These are phyloP conservation scores for Megamerina dolium DNA, from an alignment of 2,888 invertebrate species.

Conservation along the genomic window DNA sequence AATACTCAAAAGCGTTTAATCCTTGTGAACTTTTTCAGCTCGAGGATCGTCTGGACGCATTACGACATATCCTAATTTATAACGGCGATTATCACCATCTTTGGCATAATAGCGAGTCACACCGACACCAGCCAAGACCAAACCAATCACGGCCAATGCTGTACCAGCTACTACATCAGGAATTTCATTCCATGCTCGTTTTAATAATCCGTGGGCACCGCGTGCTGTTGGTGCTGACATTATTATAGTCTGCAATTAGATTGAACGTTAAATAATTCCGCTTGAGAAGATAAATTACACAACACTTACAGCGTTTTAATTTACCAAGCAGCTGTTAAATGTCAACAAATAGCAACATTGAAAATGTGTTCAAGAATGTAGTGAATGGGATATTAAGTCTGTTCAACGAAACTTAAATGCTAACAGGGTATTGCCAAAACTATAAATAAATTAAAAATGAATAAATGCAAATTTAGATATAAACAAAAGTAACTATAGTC, in stretches of 20 bases:
- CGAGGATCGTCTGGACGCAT: conserved; percentile 64
- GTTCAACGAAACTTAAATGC: no score
- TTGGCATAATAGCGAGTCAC: conserved; percentile 52
- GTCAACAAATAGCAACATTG: no score
- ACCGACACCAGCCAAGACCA: conserved; percentile 52
- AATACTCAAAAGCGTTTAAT: no score
- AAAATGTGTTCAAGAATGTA: no score
- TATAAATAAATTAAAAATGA: no score
- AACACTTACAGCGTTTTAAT: neutral
- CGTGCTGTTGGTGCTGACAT: conserved; percentile 40
- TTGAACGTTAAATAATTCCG: neutral
- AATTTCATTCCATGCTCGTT: conserved; percentile 59
- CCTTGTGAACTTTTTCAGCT: conserved; percentile 54
- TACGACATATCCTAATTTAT: conserved; percentile 59
- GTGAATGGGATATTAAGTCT: no score
- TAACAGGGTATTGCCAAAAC: no score
- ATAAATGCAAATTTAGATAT: no score
- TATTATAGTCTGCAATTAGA: no score
- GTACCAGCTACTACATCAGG: conserved; percentile 64
- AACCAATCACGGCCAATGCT: conserved; percentile 56
- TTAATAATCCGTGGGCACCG: conserved; percentile 37
- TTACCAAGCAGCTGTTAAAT: no score
- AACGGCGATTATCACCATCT: conserved; percentile 63
- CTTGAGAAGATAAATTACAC: neutral
- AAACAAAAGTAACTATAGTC: no score